phyloP scores from a whole-genome alignment of 2,113 vertebrate genomes.

The Cariama cristata region DNA sequence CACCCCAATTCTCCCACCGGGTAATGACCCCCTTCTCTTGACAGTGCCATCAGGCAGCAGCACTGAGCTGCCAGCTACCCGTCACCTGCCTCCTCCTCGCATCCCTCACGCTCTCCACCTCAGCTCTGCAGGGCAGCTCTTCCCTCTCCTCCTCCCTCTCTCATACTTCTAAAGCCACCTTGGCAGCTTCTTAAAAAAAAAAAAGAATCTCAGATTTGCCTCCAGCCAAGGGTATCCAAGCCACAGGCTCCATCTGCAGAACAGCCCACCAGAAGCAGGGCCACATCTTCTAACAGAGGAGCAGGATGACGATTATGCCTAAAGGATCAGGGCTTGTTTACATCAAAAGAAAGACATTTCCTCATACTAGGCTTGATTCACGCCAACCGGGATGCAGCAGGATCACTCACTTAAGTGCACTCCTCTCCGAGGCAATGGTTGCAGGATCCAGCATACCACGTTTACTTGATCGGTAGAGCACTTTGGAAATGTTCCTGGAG shows the following conservation, averaged over 20 bases:
- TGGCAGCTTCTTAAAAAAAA: background rate
- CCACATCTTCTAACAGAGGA: background rate
- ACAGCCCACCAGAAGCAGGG: background rate
- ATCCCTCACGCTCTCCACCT: rapidly evolving
- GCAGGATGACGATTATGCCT: background rate
- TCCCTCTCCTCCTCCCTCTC: background rate
- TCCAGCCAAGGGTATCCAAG: background rate
- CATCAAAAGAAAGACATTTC: background rate
- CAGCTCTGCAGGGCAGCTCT: background rate
- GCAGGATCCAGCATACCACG: background rate
- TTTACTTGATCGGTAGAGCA: background rate
- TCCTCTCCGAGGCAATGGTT: background rate
- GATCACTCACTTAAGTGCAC: background rate
- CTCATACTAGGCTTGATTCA: background rate
- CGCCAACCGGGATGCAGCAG: background rate
- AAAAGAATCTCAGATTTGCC: background rate
- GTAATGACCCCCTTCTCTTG: background rate
- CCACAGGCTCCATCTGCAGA: background rate
- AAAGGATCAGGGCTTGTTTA: background rate
- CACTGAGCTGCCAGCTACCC: background rate
- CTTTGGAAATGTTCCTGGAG: slow-evolving; percentile 22
- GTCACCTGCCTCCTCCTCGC: background rate
- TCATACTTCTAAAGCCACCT: background rate
- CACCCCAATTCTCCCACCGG: background rate
- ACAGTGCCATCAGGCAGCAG: background rate